Conservation (phyloP, 2,888 invertebrate genomes). For the Epinotia ramella region DNA sequence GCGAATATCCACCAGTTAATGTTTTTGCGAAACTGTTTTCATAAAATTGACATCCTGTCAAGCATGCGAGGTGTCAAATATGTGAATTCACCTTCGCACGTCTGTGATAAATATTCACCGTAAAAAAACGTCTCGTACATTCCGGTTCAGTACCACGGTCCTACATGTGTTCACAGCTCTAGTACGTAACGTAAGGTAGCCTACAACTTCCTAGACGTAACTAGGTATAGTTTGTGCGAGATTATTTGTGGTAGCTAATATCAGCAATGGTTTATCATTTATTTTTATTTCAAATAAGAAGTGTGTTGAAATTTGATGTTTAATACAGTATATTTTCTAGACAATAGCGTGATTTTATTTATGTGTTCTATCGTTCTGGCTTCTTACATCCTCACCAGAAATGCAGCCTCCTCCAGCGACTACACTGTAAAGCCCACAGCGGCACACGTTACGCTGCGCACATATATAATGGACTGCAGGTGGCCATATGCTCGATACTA, state of each 20-base stretch:
- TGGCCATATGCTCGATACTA: too few relatives aligned
- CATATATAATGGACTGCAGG: too few relatives aligned
- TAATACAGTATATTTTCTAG: conserved; percentile 84
- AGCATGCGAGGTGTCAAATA: too few relatives aligned
- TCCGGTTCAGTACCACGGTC: conserved; percentile 8
- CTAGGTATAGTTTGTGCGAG: conserved; percentile 48
- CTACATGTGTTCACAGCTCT: conserved; percentile 66
- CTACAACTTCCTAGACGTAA: conserved; percentile 49
- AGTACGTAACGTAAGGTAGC: conserved; percentile 55
- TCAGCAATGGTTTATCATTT: conserved; percentile 34
- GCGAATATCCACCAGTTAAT: too few relatives aligned
- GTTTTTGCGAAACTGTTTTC: too few relatives aligned
- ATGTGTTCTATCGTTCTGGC: too few relatives aligned
- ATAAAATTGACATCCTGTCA: too few relatives aligned
- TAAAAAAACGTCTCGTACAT: conserved; percentile 14
- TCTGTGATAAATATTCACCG: too few relatives aligned
- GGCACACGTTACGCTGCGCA: too few relatives aligned
- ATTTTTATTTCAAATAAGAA: conserved; percentile 71
- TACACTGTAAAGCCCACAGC: too few relatives aligned
- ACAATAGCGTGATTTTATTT: conserved; percentile 54
- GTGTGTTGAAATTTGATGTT: conserved; percentile 82
- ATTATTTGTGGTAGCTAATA: conserved; percentile 57
- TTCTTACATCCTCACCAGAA: not conserved
- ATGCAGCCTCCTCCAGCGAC: not conserved
- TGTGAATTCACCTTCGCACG: too few relatives aligned